These are phyloP conservation scores for Lomographa bimaculata DNA, from an alignment of 2,888 invertebrate species.

Conservation along the genomic window DNA sequence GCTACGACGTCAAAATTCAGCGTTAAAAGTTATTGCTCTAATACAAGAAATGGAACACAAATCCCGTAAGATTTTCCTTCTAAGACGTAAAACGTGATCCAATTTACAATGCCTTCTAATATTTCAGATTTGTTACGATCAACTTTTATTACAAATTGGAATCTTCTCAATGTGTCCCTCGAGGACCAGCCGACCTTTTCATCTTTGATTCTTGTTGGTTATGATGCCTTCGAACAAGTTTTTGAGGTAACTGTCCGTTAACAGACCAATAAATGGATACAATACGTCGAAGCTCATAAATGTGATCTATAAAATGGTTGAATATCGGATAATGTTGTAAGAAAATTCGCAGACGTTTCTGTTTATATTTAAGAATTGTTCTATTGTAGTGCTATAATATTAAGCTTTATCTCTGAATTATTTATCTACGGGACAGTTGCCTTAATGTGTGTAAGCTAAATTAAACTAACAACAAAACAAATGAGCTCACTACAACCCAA, in stretches of 20 bases:
- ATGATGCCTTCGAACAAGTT: slow-evolving; percentile 45
- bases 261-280: slow-evolving; percentile 26
- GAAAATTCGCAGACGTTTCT: slow-evolving; percentile 12
- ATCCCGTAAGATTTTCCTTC: slow-evolving; percentile 50
- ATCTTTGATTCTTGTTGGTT: slow-evolving; percentile 49
- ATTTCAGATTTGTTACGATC: slow-evolving; percentile 71
- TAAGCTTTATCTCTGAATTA: neutral
- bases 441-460: no score
- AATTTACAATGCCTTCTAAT: slow-evolving; percentile 68
- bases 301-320: slow-evolving; percentile 8
- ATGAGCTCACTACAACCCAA: no score
- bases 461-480: no score
- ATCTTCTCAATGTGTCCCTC: slow-evolving; percentile 60
- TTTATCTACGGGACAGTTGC: no score
- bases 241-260: slow-evolving; percentile 33
- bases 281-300: slow-evolving; percentile 14
- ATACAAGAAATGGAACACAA: slow-evolving; percentile 48
- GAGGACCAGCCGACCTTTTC: slow-evolving; percentile 51
- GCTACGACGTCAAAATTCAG: slow-evolving; percentile 30
- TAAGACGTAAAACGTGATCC: slow-evolving; percentile 69
- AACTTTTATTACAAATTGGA: slow-evolving; percentile 73
- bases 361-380: no score
- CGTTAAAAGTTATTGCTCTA: slow-evolving; percentile 35
- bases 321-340: slow-evolving; percentile 2
- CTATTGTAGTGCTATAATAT: no score